Conservation (phyloP, 2,113 vertebrate species). For the Verasper variegatus region DNA sequence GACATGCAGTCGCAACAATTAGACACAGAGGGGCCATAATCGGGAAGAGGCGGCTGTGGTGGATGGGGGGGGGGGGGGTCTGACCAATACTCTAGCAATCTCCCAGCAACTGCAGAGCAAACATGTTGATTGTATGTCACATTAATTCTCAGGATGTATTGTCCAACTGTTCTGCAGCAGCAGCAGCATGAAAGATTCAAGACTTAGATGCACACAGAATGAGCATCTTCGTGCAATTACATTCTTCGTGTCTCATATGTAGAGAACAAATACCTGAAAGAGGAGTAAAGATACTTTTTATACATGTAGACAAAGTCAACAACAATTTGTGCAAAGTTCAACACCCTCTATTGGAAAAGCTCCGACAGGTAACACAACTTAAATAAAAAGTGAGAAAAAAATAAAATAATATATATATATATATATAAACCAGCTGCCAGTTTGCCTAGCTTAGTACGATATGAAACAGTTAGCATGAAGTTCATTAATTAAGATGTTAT, state of each 20-base stretch:
- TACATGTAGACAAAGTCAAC: neutral
- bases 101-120: constrained; percentile 45
- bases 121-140: constrained; percentile 38
- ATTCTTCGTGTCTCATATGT: neutral
- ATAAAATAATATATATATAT: neutral
- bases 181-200: neutral
- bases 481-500: too few species aligned
- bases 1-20: constrained; percentile 43
- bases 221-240: too few species aligned
- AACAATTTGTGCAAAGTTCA: neutral
- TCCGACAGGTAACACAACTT: neutral
- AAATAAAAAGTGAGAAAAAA: too few species aligned
- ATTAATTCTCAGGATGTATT: constrained; percentile 35
- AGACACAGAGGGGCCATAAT: constrained; percentile 43
- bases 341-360: too few species aligned
- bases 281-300: neutral
- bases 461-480: too few species aligned
- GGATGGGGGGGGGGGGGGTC: constrained; percentile 27
- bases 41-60: constrained; percentile 16
- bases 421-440: too few species aligned
- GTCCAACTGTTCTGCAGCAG: constrained; percentile 26
- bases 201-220: neutral
- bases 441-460: too few species aligned
- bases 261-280: neutral
- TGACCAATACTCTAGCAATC: constrained; percentile 33